Base-by-base conservation (phyloP, 2,888 invertebrate species). In the Acrocyrtus sp. region DNA sequence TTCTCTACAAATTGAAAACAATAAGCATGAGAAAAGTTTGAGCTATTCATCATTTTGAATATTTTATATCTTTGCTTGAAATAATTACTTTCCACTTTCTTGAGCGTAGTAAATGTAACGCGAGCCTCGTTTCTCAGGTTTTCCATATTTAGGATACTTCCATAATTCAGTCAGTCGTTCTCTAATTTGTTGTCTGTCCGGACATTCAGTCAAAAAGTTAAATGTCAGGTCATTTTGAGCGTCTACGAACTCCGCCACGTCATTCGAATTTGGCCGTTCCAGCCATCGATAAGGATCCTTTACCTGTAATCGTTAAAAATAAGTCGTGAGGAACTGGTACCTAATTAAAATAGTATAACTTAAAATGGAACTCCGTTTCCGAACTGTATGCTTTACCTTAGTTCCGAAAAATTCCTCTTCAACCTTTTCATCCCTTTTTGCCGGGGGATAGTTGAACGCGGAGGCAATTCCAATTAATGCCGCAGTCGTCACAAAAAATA, bases 341-440 rank as follows among this genome's bases (percentile, higher is more conserved):
- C 10, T 39, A 12, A 39, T 12, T 8, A 39, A 8, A 39, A 8
- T 12, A 39, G 39, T 39, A 39, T 39, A 12, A 39, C 10, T 12
- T 39, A 39, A 39, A 12, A 39, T 39, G 12, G 12, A 39, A 39
- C 41, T 12, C 41, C n/a, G n/a, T n/a, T n/a, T n/a, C n/a, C n/a
- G n/a, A n/a, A n/a, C n/a, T n/a, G n/a, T 41, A 57, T 57, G 3
- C 22, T 22, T 80, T 63, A 96, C 88, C 94, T 95, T 89, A 62
- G 87, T 87, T 67, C 94, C 95, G 85, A 93, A 92, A 84, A 92
- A 93, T 82, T 90, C 88, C 81, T 97, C 96, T 77, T 89, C 85
- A 76, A 92, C 87, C 60, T 87, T 86, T 72, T 92, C 92, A 84
- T 96, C 95, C 81, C 94, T 88, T 77, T 91, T 87, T 66, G 90